phyloP scores from a whole-genome alignment of 37 sponge, comb jelly and placozoan genomes.

The Lycopodina hypogea region DNA sequence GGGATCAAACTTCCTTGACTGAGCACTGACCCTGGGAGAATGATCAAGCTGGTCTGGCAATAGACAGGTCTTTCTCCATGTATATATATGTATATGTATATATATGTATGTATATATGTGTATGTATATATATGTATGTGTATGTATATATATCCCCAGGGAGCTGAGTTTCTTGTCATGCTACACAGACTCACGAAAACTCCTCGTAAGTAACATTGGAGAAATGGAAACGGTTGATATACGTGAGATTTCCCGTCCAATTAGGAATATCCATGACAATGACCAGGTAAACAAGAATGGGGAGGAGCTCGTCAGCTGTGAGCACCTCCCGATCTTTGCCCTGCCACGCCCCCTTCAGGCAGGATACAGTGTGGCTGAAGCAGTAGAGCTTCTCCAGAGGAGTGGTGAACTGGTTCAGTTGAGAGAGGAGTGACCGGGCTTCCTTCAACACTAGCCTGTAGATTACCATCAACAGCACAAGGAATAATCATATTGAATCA shows the following conservation, averaged over 20 bases:
- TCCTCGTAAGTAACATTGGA: constrained; percentile 62
- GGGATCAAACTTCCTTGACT: too few relatives aligned
- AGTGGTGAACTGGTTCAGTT: constrained; percentile 66
- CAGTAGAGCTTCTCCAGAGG: constrained; percentile 88
- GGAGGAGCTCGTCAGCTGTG: constrained; percentile 95
- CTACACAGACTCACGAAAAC: constrained; percentile 64
- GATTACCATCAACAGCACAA: background rate
- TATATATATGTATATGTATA: too few relatives aligned
- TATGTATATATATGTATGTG: too few relatives aligned
- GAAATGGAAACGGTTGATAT: constrained; percentile 85
- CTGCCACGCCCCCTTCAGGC: constrained; percentile 41
- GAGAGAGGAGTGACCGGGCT: constrained; percentile 38
- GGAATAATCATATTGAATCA: background rate
- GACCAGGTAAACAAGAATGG: constrained; percentile 83
- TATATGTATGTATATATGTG: too few relatives aligned
- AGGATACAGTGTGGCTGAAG: constrained; percentile 46
- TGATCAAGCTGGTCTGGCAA: too few relatives aligned
- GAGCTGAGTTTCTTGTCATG: too few relatives aligned
- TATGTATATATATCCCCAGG: too few relatives aligned
- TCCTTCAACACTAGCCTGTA: constrained; percentile 45
- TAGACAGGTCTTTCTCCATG: too few relatives aligned
- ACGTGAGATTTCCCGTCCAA: constrained; percentile 87
- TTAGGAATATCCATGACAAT: constrained; percentile 90
- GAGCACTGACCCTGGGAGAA: too few relatives aligned
- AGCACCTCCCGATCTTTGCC: constrained; percentile 26